Base-by-base conservation (phyloP, 1,140 invertebrate species). In the Papilio dardanus region DNA sequence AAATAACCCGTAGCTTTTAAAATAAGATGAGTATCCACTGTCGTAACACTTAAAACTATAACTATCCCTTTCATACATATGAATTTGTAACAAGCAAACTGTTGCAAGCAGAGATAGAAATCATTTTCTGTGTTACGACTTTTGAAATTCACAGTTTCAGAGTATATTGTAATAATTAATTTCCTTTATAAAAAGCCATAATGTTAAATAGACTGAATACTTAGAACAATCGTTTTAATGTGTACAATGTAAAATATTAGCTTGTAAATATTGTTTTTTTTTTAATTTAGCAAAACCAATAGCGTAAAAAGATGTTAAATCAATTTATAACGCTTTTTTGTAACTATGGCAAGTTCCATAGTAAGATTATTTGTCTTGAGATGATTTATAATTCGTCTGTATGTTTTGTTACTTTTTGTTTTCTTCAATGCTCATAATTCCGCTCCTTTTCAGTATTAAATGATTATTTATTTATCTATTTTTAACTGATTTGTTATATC, bases 171-270 rank as follows among this genome's bases (percentile, higher is more conserved):
- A 30, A 0, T 30, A 16, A 14, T 28, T 16, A 62, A 12, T 62
- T 62, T 62, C 24, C 54, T 24, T 62, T 58, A 30, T 24, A 62
- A 62, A 62, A 28, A 62, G 10, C 78, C 74, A 77, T 79, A 79
- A 54, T 84, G 79, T 84, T 84, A 81, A 79, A 86, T 86, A 83
- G 84, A 86, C 84, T 86, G 84, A 84, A 83, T 83, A 83, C 76
- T 79, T 83, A 80, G 75, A 78, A 79, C 82, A 80, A 76, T 83
- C 19, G 19, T 69, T 37, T 37, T 24, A 69, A 37, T 69, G 35
- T 68, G 35, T 67, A 19, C n/a, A 6, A 46, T 46, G 42, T 46
- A 67, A 67, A 69, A 28, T 40, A 37, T 19, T 69, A 42, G 58
- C 40, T 74, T 76, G 37, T 75, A 75, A 71, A 66, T 71, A 76